Evolutionary conservation across 2,888 invertebrate species (phyloP).

Genomic region (Muscina levida): DNA sequence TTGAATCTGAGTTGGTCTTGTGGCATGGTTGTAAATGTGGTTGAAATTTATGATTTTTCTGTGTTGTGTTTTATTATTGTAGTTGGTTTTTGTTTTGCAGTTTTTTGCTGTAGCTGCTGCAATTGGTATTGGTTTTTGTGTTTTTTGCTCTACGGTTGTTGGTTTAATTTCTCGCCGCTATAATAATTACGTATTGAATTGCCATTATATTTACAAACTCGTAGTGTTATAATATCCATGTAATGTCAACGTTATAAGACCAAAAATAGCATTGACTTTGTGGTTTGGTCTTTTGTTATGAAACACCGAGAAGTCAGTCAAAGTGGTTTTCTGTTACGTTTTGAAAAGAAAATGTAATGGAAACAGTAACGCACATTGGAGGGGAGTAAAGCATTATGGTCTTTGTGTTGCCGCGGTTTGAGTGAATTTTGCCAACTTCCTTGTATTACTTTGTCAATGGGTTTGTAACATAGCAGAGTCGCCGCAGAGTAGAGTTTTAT

Average conservation of each 20-base stretch:
- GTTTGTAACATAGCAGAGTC: too few relatives aligned
- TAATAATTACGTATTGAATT: slow-evolving; percentile 56
- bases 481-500: too few relatives aligned
- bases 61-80: slow-evolving; percentile 14
- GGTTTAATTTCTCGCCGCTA: slow-evolving; percentile 10
- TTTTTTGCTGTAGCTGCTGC: slow-evolving; percentile 9
- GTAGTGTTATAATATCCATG: slow-evolving; percentile 24
- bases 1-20: slow-evolving; percentile 3
- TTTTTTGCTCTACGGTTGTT: slow-evolving; percentile 7
- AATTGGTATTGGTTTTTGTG: not conserved
- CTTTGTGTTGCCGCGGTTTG: not conserved
- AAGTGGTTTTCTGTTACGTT: too few relatives aligned
- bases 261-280: slow-evolving; percentile 60
- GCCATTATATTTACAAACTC: slow-evolving; percentile 30
- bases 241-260: slow-evolving; percentile 44
- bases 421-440: not conserved
- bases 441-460: not conserved
- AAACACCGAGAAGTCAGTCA: not conserved
- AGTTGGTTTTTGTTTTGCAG: not conserved
- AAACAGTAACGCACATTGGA: too few relatives aligned
- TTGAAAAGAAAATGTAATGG: too few relatives aligned
- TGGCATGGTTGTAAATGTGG: slow-evolving; percentile 24
- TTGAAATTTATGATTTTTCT: slow-evolving; percentile 28
- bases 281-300: slow-evolving; percentile 26
- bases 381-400: too few relatives aligned